Conservation (phyloP, 2,113 vertebrate genomes). For the Puffinus mauretanicus region DNA sequence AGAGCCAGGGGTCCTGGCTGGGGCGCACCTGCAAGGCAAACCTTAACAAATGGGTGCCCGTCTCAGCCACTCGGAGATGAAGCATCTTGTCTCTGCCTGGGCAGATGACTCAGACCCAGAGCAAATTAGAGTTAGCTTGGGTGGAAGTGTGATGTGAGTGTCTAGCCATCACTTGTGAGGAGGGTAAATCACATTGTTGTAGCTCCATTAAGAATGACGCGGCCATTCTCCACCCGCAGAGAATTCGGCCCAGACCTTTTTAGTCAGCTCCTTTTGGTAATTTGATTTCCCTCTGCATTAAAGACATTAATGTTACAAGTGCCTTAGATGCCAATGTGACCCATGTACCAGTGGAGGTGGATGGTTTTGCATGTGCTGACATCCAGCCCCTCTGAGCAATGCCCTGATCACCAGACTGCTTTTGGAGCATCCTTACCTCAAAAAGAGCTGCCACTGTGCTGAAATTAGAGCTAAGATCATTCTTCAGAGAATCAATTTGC, state of each 20-base stretch:
- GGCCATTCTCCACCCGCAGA: background rate
- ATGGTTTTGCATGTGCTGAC: background rate
- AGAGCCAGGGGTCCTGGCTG: background rate
- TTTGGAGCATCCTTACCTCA: background rate
- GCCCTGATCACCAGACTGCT: background rate
- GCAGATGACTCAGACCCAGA: conserved; percentile 50
- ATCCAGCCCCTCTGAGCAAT: background rate
- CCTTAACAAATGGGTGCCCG: background rate
- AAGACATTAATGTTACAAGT: background rate
- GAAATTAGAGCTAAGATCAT: conserved; percentile 28
- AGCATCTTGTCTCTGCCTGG: background rate
- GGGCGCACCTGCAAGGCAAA: conserved; percentile 43
- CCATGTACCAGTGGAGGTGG: background rate
- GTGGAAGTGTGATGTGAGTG: conserved; percentile 37
- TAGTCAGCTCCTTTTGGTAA: background rate
- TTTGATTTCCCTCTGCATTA: background rate
- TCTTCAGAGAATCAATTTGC: conserved; percentile 40
- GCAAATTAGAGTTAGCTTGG: conserved; percentile 24
- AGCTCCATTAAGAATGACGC: conserved; percentile 20
- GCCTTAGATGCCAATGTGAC: background rate
- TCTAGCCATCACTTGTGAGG: conserved; percentile 34
- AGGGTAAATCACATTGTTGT: background rate
- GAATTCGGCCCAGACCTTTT: background rate
- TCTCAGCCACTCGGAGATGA: background rate
- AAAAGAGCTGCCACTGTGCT: background rate